These are phyloP conservation scores for Enteromius trimaculatus DNA, from an alignment of 2,797 vertebrate genomes.

Conservation along the genomic window DNA sequence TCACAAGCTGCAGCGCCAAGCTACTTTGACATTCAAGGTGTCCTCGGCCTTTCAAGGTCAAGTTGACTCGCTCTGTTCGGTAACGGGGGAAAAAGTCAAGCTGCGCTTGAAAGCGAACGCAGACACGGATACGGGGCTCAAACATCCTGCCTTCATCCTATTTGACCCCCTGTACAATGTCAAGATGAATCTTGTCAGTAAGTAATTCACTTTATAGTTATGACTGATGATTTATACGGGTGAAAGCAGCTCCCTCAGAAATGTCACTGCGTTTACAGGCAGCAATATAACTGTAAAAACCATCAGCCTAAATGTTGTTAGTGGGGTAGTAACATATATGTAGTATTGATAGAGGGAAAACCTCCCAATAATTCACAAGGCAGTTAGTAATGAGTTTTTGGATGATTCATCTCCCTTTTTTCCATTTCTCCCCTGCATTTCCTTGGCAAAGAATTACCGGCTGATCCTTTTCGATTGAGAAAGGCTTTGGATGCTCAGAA, in stretches of 20 bases:
- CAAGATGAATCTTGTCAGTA: not conserved
- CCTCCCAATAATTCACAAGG: slow-evolving; percentile 19
- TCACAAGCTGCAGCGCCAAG: slow-evolving; percentile 2
- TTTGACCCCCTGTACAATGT: not conserved
- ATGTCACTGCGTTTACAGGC: slow-evolving; percentile 4
- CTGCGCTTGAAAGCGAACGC: not conserved
- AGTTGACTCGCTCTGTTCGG: slow-evolving; percentile 1
- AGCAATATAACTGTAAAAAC: slow-evolving; percentile 30
- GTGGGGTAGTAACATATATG: not conserved
- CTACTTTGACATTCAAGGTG: slow-evolving; percentile 18
- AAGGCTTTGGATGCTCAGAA: slow-evolving; percentile 26
- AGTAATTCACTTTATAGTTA: slow-evolving; percentile 33
- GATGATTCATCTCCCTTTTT: slow-evolving; percentile 4
- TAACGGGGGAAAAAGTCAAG: not conserved
- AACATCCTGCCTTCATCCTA: not conserved
- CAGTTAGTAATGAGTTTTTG: slow-evolving; percentile 21
- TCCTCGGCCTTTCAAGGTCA: slow-evolving; percentile 24
- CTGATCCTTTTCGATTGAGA: slow-evolving; percentile 30
- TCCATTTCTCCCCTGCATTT: slow-evolving; percentile 12
- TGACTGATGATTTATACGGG: slow-evolving; percentile 8
- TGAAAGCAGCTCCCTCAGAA: not conserved
- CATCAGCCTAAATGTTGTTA: slow-evolving; percentile 31
- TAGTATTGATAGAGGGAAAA: not conserved
- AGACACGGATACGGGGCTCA: not conserved
- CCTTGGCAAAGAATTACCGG: not conserved